Conservation (phyloP, 2,888 invertebrate genomes). For the Halocaridina rubra region DNA sequence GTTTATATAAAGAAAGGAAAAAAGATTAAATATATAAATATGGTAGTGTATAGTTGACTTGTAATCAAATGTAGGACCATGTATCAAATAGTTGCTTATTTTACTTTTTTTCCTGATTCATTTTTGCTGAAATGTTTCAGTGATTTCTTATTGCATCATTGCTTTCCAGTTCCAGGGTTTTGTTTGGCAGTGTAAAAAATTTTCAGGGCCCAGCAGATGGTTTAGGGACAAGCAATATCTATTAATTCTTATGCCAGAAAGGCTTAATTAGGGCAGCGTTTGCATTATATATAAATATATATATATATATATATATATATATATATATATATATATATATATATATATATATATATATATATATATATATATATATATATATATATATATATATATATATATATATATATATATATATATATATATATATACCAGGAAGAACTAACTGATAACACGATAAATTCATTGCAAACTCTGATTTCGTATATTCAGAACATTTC, state of each 20-base stretch:
- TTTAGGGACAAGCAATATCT: too few relatives aligned
- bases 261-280: too few relatives aligned
- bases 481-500: too few relatives aligned
- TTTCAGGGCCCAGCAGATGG: not conserved
- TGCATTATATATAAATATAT: too few relatives aligned
- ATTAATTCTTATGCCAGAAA: too few relatives aligned
- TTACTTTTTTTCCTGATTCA: slow-evolving; percentile 38
- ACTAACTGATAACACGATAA: too few relatives aligned
- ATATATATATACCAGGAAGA: too few relatives aligned
- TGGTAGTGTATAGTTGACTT: not conserved
- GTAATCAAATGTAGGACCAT: slow-evolving; percentile 49
- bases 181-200: not conserved
- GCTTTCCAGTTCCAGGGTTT: not conserved
- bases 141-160: slow-evolving; percentile 21
- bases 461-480: too few relatives aligned
- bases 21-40: slow-evolving; percentile 25
- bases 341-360: not conserved
- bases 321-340: not conserved
- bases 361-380: not conserved
- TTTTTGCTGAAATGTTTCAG: too few relatives aligned
- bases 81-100: slow-evolving; percentile 42
- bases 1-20: slow-evolving; percentile 35
- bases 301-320: not conserved
- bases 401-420: too few relatives aligned
- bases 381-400: not conserved